phyloP scores from a whole-genome alignment of 2,113 vertebrate species.

The Oreotrochilus melanogaster region DNA sequence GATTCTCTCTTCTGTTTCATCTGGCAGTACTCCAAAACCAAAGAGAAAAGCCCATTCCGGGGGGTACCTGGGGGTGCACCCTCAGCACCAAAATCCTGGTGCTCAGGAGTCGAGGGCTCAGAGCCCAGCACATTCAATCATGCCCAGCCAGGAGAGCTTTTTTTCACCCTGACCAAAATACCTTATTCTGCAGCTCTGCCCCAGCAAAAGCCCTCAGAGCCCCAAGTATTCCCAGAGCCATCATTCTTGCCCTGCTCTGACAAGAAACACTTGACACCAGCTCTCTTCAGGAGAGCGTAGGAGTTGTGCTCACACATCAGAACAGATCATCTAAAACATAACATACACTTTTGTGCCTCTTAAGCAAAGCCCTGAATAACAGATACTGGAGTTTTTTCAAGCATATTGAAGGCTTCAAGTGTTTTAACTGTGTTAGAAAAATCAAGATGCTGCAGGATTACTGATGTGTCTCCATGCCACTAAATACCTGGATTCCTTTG shows the following conservation, averaged over 20 bases:
- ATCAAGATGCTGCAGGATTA: background rate
- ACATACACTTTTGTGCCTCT: background rate
- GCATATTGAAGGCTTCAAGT: background rate
- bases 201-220: background rate
- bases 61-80: background rate
- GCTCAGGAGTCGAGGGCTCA: rapidly evolving
- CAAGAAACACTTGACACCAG: background rate
- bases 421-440: background rate
- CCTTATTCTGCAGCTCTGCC: background rate
- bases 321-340: background rate
- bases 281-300: background rate
- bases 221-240: background rate
- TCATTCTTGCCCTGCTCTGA: background rate
- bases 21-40: background rate
- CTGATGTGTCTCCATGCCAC: background rate
- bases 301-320: background rate
- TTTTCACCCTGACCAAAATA: rapidly evolving
- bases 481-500: background rate
- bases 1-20: background rate
- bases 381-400: background rate
- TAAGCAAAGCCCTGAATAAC: background rate
- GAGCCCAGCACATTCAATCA: background rate
- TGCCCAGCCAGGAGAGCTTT: background rate
- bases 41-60: background rate
- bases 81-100: background rate